Base-by-base conservation (phyloP, 2,888 invertebrate species). In the Poecilus cupreus region DNA sequence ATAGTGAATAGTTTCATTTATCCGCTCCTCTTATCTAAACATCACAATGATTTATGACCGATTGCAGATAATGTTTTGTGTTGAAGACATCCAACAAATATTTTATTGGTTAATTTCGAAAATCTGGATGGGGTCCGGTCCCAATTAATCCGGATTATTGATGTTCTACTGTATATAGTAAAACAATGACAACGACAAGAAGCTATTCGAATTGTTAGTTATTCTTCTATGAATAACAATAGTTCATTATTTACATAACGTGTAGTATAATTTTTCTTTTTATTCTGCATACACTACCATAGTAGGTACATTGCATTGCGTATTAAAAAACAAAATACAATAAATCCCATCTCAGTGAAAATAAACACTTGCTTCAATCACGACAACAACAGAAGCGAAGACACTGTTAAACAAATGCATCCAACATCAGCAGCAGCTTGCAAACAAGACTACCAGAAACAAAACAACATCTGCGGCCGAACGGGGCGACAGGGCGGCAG, bases 361-460 rank as follows among this genome's bases (percentile, higher is more conserved):
- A 68, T 68, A 68, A 68, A 68, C 64, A 68, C 32, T 60, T 32
- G 32, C 37, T 37, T 32, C 10, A 18, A 51, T 51, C 64, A 24
- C 37, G 32, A 37, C 64, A 32, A 68, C 64, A 68, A 68, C 64
- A 68, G 64, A 68, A 68, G 64, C 64, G 64, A 68, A 68, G 64
- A 68, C 64, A 68, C 64, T 18, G 37, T 68, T 37, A 37, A 68
- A 68, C 64, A 68, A 68, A 68, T 68, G 64, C 64, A 68, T 32
- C 26, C 37, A 32, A 11, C 37, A 68, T 32, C 60, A 60, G 26
- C 24, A 60, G 60, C 24, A 10, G 32, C 32, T 32, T 46, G 46
- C 46, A 46, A 46, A 46, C 46, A 51, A 51, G 16, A 18, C 51
- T 51, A 16, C 51, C 16, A 18, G 51, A 20, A 72, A 72, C 72